phyloP scores from a whole-genome alignment of 2,113 vertebrate genomes.

The Donacobius atricapilla region DNA sequence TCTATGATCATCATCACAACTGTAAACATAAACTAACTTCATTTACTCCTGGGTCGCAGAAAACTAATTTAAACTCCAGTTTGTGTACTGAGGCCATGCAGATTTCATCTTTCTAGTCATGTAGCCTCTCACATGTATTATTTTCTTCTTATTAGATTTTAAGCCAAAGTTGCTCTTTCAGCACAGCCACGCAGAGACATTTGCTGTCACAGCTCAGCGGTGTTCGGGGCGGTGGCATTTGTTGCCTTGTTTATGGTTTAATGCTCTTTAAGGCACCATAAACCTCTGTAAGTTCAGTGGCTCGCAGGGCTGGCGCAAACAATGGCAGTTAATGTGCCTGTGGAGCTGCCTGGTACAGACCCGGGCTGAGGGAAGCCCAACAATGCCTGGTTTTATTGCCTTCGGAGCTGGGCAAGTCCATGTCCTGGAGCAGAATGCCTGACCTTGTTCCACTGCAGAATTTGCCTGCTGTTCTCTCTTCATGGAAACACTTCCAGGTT shows the following conservation, averaged over 20 bases:
- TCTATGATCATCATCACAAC: background rate
- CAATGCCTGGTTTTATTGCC: background rate
- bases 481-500: background rate
- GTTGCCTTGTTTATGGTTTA: background rate
- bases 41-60: background rate
- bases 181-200: background rate
- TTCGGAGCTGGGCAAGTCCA: background rate
- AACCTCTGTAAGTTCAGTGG: background rate
- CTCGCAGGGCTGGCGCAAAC: background rate
- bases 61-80: background rate
- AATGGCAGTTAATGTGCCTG: background rate
- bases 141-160: background rate
- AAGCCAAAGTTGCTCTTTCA: background rate
- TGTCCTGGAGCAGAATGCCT: background rate
- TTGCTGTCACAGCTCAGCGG: background rate
- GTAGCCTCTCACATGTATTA: background rate
- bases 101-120: background rate
- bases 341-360: conserved; percentile 13
- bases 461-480: background rate
- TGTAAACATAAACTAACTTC: background rate
- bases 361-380: background rate
- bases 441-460: background rate
- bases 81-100: rapidly evolving
- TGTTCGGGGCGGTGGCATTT: background rate
- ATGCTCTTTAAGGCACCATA: background rate